A percentile compares a stretch with the other conserved stretches of the same genome.
These are phyloP conservation scores for Malaclemys terrapin DNA, from an alignment of 2,113 vertebrate genomes.

Conservation along the genomic window DNA sequence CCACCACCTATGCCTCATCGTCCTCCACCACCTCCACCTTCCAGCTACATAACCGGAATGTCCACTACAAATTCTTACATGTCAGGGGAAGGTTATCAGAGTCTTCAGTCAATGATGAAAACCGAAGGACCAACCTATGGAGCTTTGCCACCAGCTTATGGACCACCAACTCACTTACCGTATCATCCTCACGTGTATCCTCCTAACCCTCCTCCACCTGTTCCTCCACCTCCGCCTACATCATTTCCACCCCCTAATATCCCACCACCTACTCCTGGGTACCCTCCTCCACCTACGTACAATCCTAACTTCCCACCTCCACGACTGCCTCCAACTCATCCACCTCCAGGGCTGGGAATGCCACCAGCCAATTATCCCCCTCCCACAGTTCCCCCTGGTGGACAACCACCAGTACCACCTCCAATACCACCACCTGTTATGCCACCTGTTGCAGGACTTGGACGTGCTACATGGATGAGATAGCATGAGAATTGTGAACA, in stretches of 20 bases:
- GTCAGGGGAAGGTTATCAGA: slow-evolving; percentile 96
- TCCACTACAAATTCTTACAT: slow-evolving; percentile 97
- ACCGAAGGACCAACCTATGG: slow-evolving; percentile 91
- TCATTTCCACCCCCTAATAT: slow-evolving; percentile 85
- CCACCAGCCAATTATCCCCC: slow-evolving; percentile 91
- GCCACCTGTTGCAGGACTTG: slow-evolving; percentile 89
- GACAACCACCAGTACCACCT: slow-evolving; percentile 91
- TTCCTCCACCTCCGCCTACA: slow-evolving; percentile 78
- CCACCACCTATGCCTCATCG: slow-evolving; percentile 93
- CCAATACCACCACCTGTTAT: slow-evolving; percentile 92
- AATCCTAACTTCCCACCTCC: slow-evolving; percentile 89
- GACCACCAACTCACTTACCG: slow-evolving; percentile 86
- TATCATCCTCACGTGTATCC: slow-evolving; percentile 90
- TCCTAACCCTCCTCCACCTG: slow-evolving; percentile 81
- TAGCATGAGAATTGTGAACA: slow-evolving; percentile 76
- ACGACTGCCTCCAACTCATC: slow-evolving; percentile 88
- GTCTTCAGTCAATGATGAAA: slow-evolving; percentile 98
- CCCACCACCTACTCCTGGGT: slow-evolving; percentile 87
- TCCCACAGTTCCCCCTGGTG: slow-evolving; percentile 89
- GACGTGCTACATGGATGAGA: slow-evolving; percentile 95
- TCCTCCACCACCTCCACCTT: slow-evolving; percentile 89
- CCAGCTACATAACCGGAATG: slow-evolving; percentile 94
- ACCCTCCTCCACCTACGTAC: slow-evolving; percentile 90
- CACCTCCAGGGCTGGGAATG: slow-evolving; percentile 90
- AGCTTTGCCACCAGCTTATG: slow-evolving; percentile 89